Evolutionary conservation across 2,113 vertebrate genomes (phyloP), one percentile per base, ranked within the genome.

Genomic region (Pollimyrus isidori): DNA sequence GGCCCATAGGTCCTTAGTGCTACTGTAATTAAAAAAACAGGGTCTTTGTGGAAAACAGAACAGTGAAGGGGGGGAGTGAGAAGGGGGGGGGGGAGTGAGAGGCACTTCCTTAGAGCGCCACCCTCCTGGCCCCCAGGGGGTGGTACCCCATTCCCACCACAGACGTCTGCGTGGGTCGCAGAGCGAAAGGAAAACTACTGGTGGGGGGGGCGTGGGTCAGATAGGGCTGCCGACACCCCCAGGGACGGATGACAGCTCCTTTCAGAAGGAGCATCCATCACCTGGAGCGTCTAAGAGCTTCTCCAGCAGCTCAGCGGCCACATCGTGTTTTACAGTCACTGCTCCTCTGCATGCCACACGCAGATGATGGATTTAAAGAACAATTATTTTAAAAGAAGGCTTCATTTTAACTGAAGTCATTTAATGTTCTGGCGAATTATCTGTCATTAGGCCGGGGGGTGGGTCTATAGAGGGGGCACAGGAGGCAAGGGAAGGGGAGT

Each of bases 11-110:
- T 91, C 90, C 92, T 93, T 94, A 94, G 91, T 90, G 88, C 91
- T 91, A 93, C 91, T 91, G 91, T 92, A 93, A 94, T 94, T 94
- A 95, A 92, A 56, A 56, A 93, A 93, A 94, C 93, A 90, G 35
- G 93, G 92, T 76, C 93, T 92, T 91, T 91, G 89, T 91, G 87
- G 90, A 93, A 94, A 92, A 94, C 91, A 91, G 94, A 92, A 90
- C 92, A 89, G 30, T n/a, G 26, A 0, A 56, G n/a, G 23, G 45
- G 52, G 76, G 88, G 56, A 83, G 48, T 26, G 50, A 65, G 88
- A 52, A 65, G 50, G 13, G 23, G 58, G 58, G 23, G 11, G 46
- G 21, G 69, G 11, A 69, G 7, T 2, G 42, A 23, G 45, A 48
- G 42, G 6, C 11, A 13, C 69, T 19, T 39, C 69, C 30, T 39